Conservation (phyloP, 30 jellyfish, hydroid and myxozoan genomes). For the Cassiopea xamachana region DNA sequence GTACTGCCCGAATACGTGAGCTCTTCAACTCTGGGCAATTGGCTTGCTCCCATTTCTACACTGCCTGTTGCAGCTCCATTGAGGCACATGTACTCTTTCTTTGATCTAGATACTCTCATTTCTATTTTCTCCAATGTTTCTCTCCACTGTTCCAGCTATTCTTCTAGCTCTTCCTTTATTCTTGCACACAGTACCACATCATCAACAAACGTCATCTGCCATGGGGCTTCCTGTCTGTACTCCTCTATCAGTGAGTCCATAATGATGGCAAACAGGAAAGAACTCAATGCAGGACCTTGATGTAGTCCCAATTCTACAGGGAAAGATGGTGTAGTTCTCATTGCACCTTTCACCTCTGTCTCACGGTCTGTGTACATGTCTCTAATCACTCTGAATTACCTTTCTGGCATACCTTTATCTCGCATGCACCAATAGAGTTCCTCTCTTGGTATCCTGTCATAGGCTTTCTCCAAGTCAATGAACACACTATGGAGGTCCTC, state of each 20-base stretch:
- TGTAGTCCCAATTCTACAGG: not conserved
- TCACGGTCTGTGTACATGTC: not conserved
- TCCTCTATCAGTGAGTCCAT: not conserved
- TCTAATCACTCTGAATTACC: not conserved
- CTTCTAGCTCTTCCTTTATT: not conserved
- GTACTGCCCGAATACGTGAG: not conserved
- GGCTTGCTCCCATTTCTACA: not conserved
- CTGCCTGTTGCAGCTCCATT: not conserved
- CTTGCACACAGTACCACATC: not conserved
- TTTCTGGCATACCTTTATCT: not conserved
- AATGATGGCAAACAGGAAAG: constrained; percentile 2
- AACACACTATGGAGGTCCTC: not conserved
- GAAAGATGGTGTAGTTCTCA: not conserved
- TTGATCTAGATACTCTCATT: constrained; percentile 1
- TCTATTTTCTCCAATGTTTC: not conserved
- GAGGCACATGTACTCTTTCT: constrained; percentile 20
- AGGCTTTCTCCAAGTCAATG: not conserved
- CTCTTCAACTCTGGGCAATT: not conserved
- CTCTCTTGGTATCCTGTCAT: not conserved
- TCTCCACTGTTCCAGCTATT: not conserved
- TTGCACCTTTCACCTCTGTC: not conserved
- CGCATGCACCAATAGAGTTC: not conserved
- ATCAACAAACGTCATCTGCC: constrained; percentile 6
- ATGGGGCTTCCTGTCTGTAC: not conserved
- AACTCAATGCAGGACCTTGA: not conserved